A percentile compares a stretch with the other conserved stretches of the same genome.
phyloP scores from a whole-genome alignment of 2,113 vertebrate species.

The Siphamia tubifer region DNA sequence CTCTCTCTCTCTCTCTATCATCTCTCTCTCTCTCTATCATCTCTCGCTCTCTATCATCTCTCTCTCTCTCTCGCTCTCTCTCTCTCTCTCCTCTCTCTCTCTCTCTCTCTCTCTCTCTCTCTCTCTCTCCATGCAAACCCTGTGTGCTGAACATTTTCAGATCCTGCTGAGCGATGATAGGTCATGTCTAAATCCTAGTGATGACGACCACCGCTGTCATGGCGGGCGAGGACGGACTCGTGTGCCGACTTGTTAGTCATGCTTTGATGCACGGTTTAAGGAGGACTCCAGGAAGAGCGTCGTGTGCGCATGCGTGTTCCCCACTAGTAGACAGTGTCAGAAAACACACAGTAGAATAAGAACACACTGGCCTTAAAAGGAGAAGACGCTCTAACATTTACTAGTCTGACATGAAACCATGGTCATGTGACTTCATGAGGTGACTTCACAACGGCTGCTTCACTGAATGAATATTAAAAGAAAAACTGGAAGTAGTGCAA shows the following conservation, averaged over 20 bases:
- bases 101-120: no score
- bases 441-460: slow-evolving; percentile 4
- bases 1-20: no score
- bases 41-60: no score
- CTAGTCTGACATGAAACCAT: slow-evolving; percentile 45
- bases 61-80: no score
- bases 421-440: slow-evolving; percentile 2
- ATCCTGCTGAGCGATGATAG: slow-evolving; percentile 26
- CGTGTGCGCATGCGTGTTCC: slow-evolving; percentile 22
- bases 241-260: slow-evolving; percentile 77
- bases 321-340: not conserved
- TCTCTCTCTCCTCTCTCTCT: no score
- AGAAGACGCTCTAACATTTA: slow-evolving; percentile 44
- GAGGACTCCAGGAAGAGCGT: slow-evolving; percentile 73
- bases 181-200: slow-evolving; percentile 38
- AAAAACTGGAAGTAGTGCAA: not conserved
- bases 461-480: slow-evolving; percentile 1
- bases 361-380: slow-evolving; percentile 43
- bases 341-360: slow-evolving; percentile 5
- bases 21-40: no score
- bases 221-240: slow-evolving; percentile 51
- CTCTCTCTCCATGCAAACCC: slow-evolving; percentile 35
- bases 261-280: slow-evolving; percentile 82
- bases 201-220: slow-evolving; percentile 40
- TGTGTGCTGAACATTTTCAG: not conserved